These are phyloP conservation scores for Isaurus tuberculatus DNA, from an alignment of 92 coral and sea anemone genomes.

Conservation along the genomic window DNA sequence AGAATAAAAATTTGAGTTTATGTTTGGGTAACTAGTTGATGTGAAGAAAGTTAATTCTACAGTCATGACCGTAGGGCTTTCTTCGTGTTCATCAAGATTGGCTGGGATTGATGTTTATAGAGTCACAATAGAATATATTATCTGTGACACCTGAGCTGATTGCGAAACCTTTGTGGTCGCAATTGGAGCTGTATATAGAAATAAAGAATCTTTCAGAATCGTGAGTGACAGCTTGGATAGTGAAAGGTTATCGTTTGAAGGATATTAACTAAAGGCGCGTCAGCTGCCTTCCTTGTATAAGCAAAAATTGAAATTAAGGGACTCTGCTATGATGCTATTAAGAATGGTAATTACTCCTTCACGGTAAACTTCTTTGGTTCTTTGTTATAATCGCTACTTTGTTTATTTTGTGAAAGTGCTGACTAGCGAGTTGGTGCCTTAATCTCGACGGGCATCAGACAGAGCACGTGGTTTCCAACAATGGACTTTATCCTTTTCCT, in stretches of 20 bases:
- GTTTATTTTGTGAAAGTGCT: constrained; percentile 30
- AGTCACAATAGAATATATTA: not conserved
- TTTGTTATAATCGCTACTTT: not conserved
- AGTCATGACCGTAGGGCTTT: not conserved
- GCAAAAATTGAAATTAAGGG: not conserved
- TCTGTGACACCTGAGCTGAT: no score
- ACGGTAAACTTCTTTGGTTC: not conserved
- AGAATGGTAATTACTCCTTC: not conserved
- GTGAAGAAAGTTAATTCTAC: not conserved
- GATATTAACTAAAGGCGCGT: no score
- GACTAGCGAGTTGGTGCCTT: not conserved
- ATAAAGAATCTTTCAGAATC: no score
- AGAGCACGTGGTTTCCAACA: not conserved
- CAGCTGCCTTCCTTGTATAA: not conserved
- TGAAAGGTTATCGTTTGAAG: not conserved
- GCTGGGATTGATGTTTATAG: not conserved
- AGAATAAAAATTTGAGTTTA: not conserved
- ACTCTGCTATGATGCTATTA: not conserved
- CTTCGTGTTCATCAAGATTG: not conserved
- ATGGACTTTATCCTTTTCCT: constrained; percentile 5
- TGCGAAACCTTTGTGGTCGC: no score
- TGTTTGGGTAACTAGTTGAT: not conserved
- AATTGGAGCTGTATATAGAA: not conserved
- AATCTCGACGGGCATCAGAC: not conserved
- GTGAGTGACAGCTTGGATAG: not conserved